phyloP scores from a whole-genome alignment of 2,113 vertebrate species.

The Scatophagus argus region DNA sequence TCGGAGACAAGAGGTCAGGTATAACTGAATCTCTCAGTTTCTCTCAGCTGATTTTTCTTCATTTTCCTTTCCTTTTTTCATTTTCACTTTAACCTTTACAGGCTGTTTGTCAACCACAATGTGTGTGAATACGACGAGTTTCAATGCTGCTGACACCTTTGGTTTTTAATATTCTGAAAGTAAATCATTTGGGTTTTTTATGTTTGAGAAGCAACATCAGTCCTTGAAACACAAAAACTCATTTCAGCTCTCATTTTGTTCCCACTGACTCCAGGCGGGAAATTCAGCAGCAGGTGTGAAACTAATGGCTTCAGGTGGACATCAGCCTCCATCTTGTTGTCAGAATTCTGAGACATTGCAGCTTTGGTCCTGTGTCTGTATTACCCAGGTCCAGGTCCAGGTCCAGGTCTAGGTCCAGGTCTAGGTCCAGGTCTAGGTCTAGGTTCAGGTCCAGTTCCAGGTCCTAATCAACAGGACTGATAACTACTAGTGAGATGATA shows the following conservation, averaged over 20 bases:
- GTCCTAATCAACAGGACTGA: too few species aligned
- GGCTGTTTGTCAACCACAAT: not conserved
- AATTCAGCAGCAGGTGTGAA: not conserved
- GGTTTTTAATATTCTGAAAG: not conserved
- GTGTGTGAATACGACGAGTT: too few species aligned
- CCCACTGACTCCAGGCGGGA: not conserved
- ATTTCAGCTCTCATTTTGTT: not conserved
- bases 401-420: too few species aligned
- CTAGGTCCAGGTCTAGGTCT: too few species aligned
- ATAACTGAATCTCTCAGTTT: conserved; percentile 4
- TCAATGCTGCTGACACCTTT: too few species aligned
- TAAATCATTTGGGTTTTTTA: not conserved
- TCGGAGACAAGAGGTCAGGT: conserved; percentile 50
- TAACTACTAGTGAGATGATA: too few species aligned
- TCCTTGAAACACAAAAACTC: not conserved
- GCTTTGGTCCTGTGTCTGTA: too few species aligned
- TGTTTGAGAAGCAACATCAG: too few species aligned
- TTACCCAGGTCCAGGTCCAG: too few species aligned
- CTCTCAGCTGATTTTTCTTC: not conserved
- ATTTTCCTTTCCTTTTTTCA: not conserved
- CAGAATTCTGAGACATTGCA: too few species aligned
- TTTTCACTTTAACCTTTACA: not conserved
- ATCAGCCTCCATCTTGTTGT: too few species aligned
- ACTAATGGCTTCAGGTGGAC: conserved; percentile 2
- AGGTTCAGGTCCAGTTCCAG: too few species aligned